A percentile compares a stretch with the other conserved stretches of the same genome.
These are phyloP conservation scores for Epinotia demarniana DNA, from an alignment of 2,888 invertebrate species.

Conservation along the genomic window DNA sequence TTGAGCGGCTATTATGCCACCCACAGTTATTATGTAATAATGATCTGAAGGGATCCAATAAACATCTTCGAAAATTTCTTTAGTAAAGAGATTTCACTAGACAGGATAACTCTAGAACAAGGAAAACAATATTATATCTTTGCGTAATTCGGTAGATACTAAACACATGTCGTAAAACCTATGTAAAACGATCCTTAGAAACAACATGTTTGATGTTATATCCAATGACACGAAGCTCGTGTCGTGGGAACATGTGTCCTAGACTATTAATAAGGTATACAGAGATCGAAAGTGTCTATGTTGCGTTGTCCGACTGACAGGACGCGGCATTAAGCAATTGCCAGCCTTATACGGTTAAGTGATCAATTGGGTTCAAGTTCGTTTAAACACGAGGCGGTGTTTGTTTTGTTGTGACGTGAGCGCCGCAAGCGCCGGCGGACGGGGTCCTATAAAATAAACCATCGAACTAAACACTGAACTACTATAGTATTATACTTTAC, in stretches of 20 bases:
- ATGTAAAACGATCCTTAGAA: slow-evolving; percentile 53
- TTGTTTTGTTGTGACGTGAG: slow-evolving; percentile 75
- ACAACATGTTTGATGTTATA: slow-evolving; percentile 65
- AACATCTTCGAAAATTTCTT: neutral
- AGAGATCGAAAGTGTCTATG: slow-evolving; percentile 46
- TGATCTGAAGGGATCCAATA: slow-evolving; percentile 1
- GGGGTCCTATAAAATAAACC: slow-evolving; percentile 35
- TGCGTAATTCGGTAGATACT: slow-evolving; percentile 60
- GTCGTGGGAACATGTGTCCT: slow-evolving; percentile 28
- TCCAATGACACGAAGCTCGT: slow-evolving; percentile 58
- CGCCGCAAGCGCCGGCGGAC: slow-evolving; percentile 68
- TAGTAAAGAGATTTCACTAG: neutral
- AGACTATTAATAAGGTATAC: slow-evolving; percentile 33
- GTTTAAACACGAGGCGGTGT: slow-evolving; percentile 65
- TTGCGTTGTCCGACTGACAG: slow-evolving; percentile 58
- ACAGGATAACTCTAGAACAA: neutral
- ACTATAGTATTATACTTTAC: slow-evolving; percentile 22
- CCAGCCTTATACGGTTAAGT: slow-evolving; percentile 61
- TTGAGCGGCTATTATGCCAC: neutral
- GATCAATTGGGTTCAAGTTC: slow-evolving; percentile 70
- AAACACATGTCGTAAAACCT: slow-evolving; percentile 60
- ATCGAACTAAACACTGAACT: slow-evolving; percentile 35
- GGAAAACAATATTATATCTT: slow-evolving; percentile 10
- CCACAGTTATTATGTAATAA: neutral
- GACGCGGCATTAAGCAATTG: slow-evolving; percentile 58